Evolutionary conservation across 1,140 invertebrate genomes (phyloP).

Genomic region (Zaprionus camerounensis): DNA sequence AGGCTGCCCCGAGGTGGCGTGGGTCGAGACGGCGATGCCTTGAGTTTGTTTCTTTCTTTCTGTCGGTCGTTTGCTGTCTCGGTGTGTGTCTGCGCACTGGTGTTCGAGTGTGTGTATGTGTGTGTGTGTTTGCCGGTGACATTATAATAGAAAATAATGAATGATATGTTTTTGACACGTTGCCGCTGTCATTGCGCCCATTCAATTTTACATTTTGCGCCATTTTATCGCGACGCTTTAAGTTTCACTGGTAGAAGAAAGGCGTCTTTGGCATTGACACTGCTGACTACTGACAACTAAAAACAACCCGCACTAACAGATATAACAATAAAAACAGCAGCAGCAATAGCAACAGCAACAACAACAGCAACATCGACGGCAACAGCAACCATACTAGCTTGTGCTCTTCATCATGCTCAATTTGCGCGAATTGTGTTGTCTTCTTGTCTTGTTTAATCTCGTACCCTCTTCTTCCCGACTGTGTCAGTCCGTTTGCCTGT

Average conservation of each 20-base stretch:
- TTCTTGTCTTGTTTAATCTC: slow-evolving; percentile 71
- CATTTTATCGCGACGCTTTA: slow-evolving; percentile 54
- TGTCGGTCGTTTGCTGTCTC: not conserved
- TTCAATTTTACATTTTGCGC: slow-evolving; percentile 70
- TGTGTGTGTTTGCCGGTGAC: slow-evolving; percentile 38
- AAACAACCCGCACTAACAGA: slow-evolving; percentile 12
- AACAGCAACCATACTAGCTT: slow-evolving; percentile 36
- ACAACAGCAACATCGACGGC: slow-evolving; percentile 16
- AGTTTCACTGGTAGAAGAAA: slow-evolving; percentile 61
- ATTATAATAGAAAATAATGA: slow-evolving; percentile 84
- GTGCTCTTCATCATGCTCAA: slow-evolving; percentile 79
- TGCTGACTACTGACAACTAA: slow-evolving; percentile 52
- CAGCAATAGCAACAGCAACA: slow-evolving; percentile 21
- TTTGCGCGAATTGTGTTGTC: slow-evolving; percentile 82
- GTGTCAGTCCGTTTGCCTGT: slow-evolving; percentile 22
- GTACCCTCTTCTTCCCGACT: slow-evolving; percentile 8
- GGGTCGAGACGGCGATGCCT: slow-evolving; percentile 1
- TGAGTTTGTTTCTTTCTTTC: slow-evolving; percentile 1
- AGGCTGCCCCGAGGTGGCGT: slow-evolving; percentile 24
- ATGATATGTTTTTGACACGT: slow-evolving; percentile 83
- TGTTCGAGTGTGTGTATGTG: not conserved
- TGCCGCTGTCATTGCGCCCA: slow-evolving; percentile 72
- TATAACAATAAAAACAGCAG: slow-evolving; percentile 25
- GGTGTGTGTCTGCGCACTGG: not conserved
- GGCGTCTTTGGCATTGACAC: slow-evolving; percentile 75